Conservation (phyloP, 30 jellyfish, hydroid and myxozoan genomes). For the Cassiopea xamachana region DNA sequence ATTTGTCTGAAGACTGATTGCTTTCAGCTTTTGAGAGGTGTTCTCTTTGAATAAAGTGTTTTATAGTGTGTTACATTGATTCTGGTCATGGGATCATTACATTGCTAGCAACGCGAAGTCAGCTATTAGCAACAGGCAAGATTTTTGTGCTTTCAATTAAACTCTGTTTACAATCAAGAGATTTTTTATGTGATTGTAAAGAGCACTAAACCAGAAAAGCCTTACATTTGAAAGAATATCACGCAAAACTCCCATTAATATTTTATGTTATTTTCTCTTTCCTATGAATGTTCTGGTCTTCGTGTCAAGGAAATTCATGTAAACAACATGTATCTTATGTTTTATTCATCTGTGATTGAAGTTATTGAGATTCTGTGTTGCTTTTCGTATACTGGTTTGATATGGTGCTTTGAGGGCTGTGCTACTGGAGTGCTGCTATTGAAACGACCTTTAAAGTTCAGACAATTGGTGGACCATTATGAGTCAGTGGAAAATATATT, state of each 20-base stretch:
- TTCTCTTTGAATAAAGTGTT: background rate
- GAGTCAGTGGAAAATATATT: too few relatives aligned
- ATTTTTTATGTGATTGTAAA: slow-evolving; percentile 15
- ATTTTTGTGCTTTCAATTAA: slow-evolving; percentile 16
- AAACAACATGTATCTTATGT: background rate
- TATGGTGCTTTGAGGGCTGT: background rate
- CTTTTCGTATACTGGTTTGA: background rate
- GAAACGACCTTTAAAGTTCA: background rate
- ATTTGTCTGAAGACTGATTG: background rate
- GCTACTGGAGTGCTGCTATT: background rate
- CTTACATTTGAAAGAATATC: slow-evolving; percentile 8
- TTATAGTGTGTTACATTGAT: background rate
- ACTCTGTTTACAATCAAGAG: slow-evolving; percentile 29
- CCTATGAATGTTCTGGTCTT: slow-evolving; percentile 16
- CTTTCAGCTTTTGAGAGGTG: background rate
- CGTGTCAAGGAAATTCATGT: background rate
- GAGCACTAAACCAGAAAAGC: slow-evolving; percentile 24
- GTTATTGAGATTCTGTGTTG: background rate
- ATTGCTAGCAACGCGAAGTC: slow-evolving; percentile 19
- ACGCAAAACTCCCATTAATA: slow-evolving; percentile 38
- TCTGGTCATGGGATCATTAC: background rate
- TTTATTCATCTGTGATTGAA: background rate
- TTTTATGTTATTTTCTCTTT: slow-evolving; percentile 25
- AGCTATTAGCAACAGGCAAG: slow-evolving; percentile 54
- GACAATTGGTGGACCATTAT: background rate